Evolutionary conservation across 2,888 invertebrate species (phyloP).

Genomic region (Callyntrura sp.): DNA sequence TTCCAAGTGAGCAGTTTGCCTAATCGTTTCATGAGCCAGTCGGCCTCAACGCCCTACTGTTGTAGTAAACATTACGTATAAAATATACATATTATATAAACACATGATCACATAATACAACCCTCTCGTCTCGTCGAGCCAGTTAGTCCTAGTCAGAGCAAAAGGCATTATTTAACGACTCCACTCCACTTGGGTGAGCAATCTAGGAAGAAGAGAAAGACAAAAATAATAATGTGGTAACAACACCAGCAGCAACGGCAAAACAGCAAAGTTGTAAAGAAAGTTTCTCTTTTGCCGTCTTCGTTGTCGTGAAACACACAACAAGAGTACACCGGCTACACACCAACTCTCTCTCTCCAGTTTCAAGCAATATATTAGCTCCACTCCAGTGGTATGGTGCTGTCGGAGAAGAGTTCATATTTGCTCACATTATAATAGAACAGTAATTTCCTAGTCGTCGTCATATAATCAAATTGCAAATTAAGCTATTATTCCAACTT

Average conservation of each 20-base stretch:
- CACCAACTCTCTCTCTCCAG: slow-evolving; percentile 14
- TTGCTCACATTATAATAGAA: slow-evolving; percentile 79
- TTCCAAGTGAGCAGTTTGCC: slow-evolving; percentile 65
- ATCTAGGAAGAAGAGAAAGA: slow-evolving; percentile 42
- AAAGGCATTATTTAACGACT: slow-evolving; percentile 66
- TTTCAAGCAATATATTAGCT: slow-evolving; percentile 46
- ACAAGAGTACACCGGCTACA: slow-evolving; percentile 34
- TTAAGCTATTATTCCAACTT: slow-evolving; percentile 84
- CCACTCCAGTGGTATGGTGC: slow-evolving; percentile 46
- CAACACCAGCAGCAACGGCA: background rate
- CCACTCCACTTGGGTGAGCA: slow-evolving; percentile 66
- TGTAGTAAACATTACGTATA: slow-evolving; percentile 59
- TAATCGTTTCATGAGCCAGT: slow-evolving; percentile 74
- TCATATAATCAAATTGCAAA: slow-evolving; percentile 84
- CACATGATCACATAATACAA: slow-evolving; percentile 36
- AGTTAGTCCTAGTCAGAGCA: background rate
- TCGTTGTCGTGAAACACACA: background rate
- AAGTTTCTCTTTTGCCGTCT: slow-evolving; percentile 52
- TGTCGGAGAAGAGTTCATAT: slow-evolving; percentile 69
- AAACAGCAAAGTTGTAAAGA: slow-evolving; percentile 51
- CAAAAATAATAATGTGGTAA: slow-evolving; percentile 33
- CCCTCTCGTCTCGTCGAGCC: slow-evolving; percentile 43
- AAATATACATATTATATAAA: slow-evolving; percentile 53
- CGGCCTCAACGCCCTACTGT: slow-evolving; percentile 49
- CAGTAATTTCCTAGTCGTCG: slow-evolving; percentile 81